These are phyloP conservation scores for Prunella fulvescens DNA, from an alignment of 2,113 vertebrate genomes.

Conservation along the genomic window DNA sequence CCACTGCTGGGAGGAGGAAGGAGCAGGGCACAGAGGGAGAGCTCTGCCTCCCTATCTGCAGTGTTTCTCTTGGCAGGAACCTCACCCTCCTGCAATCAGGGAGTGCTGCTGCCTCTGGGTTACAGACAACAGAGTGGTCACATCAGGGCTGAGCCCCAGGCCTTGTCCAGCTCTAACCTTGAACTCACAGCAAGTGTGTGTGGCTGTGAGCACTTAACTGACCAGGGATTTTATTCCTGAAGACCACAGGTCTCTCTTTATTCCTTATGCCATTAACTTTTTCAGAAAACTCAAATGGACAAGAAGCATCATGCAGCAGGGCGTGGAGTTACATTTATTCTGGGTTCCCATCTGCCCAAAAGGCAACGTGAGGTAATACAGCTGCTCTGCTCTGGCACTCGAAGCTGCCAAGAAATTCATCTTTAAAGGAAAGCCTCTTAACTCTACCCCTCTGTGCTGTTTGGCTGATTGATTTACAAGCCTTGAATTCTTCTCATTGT, in stretches of 20 bases:
- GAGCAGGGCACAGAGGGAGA: background rate
- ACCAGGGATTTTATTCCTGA: background rate
- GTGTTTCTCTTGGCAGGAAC: background rate
- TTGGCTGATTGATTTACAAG: slow-evolving; percentile 61
- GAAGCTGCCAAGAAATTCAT: slow-evolving; percentile 62
- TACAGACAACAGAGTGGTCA: background rate
- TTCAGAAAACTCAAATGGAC: slow-evolving; percentile 21
- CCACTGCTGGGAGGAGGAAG: background rate
- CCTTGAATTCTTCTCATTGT: slow-evolving; percentile 52
- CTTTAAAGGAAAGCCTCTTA: slow-evolving; percentile 61
- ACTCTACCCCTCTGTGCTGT: slow-evolving; percentile 34
- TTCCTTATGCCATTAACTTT: background rate
- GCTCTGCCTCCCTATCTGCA: background rate
- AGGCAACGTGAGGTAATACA: slow-evolving; percentile 63
- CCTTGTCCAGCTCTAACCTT: background rate
- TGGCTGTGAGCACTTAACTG: background rate
- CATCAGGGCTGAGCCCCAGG: background rate
- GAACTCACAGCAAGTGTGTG: background rate
- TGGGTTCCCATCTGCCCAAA: slow-evolving; percentile 53
- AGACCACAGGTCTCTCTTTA: background rate
- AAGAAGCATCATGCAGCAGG: slow-evolving; percentile 50
- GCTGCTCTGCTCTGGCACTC: slow-evolving; percentile 55
- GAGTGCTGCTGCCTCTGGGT: background rate
- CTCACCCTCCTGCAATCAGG: background rate
- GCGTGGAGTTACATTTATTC: slow-evolving; percentile 42